Evolutionary conservation across 2,113 vertebrate species (phyloP).

Genomic region (Motacilla alba): DNA sequence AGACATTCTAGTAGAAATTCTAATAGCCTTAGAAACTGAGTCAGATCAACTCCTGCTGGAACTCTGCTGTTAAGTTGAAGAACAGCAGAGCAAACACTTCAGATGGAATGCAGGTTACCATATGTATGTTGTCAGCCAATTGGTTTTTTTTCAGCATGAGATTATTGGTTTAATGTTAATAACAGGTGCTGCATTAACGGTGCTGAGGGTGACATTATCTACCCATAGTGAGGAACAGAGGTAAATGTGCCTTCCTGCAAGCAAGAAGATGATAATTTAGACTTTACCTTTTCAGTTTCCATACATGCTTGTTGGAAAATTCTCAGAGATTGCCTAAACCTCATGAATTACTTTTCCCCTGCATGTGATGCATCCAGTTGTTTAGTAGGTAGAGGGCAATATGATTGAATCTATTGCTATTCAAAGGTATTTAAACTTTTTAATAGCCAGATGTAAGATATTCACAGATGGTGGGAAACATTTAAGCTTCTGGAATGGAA

Average conservation of each 20-base stretch:
- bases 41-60: neutral
- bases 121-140: neutral
- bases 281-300: neutral
- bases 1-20: neutral
- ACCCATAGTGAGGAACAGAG: neutral
- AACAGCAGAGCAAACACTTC: neutral
- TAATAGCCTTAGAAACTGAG: neutral
- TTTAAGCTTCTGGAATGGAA: neutral
- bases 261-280: neutral
- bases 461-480: neutral
- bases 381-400: neutral
- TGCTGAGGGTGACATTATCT: neutral
- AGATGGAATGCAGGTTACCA: neutral
- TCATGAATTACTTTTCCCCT: neutral
- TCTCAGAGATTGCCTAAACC: neutral
- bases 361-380: neutral
- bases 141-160: neutral
- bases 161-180: neutral
- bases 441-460: neutral
- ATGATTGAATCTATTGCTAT: neutral
- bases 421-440: neutral
- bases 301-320: neutral
- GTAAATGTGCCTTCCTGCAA: neutral
- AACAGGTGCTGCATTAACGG: neutral
- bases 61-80: neutral